Percentiles rank a stretch among this genome's conserved stretches.
Conservation (phyloP, 2,113 vertebrate genomes). For the Hirundichthys speculiger region DNA sequence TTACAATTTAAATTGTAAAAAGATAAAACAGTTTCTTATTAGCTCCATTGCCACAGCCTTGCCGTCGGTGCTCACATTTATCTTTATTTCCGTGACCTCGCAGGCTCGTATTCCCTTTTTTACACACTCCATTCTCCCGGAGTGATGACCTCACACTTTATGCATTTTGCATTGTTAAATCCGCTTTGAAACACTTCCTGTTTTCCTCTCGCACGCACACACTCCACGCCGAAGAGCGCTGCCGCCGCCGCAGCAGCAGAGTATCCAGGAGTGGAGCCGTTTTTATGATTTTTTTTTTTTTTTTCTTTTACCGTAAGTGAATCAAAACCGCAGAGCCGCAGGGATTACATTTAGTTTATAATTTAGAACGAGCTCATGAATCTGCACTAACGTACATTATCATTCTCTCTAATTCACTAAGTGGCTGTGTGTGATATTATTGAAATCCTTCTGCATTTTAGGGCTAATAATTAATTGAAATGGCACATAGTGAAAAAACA, state of each 20-base stretch:
- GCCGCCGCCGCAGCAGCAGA: constrained; percentile 71
- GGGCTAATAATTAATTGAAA: constrained; percentile 84
- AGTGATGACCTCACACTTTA: constrained; percentile 83
- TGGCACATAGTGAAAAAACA: constrained; percentile 79
- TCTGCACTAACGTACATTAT: constrained; percentile 75
- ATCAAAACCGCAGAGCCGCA: constrained; percentile 74
- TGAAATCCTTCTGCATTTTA: constrained; percentile 79
- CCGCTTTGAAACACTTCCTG: constrained; percentile 77
- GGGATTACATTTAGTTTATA: constrained; percentile 79
- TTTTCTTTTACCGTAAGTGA: constrained; percentile 67
- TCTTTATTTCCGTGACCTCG: constrained; percentile 86
- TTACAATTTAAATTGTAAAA: constrained; percentile 90
- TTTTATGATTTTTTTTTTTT: constrained; percentile 65
- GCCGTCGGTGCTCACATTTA: constrained; percentile 84
- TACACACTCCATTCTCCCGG: constrained; percentile 71
- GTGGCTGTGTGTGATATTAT: constrained; percentile 78
- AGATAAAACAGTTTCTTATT: constrained; percentile 92
- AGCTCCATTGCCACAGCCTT: constrained; percentile 84
- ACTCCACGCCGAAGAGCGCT: constrained; percentile 69
- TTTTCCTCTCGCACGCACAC: constrained; percentile 65
- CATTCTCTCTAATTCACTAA: constrained; percentile 80
- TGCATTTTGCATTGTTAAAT: constrained; percentile 82
- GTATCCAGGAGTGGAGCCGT: constrained; percentile 65
- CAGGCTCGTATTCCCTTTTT: constrained; percentile 62
- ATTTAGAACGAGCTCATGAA: constrained; percentile 78